phyloP scores from a whole-genome alignment of 1,140 invertebrate genomes.

The Leptinotarsa defecta region DNA sequence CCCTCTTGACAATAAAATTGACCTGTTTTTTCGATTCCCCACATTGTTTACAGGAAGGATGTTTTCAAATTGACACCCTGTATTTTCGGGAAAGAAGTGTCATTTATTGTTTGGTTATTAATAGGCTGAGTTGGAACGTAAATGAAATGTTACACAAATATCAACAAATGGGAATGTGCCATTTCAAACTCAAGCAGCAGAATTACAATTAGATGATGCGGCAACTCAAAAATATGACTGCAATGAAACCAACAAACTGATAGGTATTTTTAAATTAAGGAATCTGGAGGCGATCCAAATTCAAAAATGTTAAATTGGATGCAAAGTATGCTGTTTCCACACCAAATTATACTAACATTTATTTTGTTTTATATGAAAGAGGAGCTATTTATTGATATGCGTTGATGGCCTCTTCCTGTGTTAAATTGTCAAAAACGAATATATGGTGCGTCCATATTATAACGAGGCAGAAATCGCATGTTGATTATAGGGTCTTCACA shows the following conservation, averaged over 20 bases:
- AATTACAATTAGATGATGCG: conserved; percentile 3
- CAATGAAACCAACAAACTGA: conserved; percentile 1
- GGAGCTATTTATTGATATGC: not conserved
- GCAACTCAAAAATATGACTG: conserved; percentile 1
- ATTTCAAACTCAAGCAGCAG: not conserved
- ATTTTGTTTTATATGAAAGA: conserved; percentile 2
- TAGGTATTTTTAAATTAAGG: conserved; percentile 7
- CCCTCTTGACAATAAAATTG: no score
- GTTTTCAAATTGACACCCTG: no score
- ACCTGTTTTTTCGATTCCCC: no score
- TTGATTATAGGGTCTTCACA: no score
- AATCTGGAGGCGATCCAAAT: not conserved
- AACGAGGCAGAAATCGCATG: no score
- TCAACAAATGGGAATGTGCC: not conserved
- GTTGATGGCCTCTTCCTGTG: not conserved
- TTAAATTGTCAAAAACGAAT: no score
- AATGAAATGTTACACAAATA: conserved; percentile 6
- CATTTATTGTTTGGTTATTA: no score
- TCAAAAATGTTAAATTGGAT: conserved; percentile 1
- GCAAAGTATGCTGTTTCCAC: conserved; percentile 7
- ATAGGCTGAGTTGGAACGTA: not conserved
- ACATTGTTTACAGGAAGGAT: no score
- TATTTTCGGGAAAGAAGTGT: no score
- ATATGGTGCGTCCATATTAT: no score
- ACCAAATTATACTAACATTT: not conserved